phyloP scores from a whole-genome alignment of 2,113 vertebrate species.

The Pongo pygmaeus region DNA sequence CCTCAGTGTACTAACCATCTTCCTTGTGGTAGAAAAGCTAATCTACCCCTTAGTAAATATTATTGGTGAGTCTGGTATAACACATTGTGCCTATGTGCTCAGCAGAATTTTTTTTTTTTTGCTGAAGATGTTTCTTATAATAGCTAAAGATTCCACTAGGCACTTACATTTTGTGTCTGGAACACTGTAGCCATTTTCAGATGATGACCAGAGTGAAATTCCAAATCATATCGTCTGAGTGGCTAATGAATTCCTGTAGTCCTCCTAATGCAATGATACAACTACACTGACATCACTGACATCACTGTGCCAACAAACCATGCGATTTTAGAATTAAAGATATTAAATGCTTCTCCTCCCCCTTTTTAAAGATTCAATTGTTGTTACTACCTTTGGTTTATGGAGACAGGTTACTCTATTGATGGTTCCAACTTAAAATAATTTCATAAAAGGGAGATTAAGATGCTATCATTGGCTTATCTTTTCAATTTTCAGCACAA shows the following conservation, averaged over 20 bases:
- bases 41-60: background rate
- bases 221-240: constrained; percentile 22
- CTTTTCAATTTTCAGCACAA: background rate
- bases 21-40: background rate
- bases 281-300: background rate
- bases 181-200: constrained; percentile 48
- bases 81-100: background rate
- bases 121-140: background rate
- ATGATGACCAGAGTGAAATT: background rate
- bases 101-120: background rate
- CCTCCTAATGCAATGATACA: background rate
- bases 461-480: background rate
- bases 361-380: background rate
- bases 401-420: background rate
- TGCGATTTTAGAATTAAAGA: background rate
- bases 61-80: background rate
- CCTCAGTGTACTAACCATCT: background rate
- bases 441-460: constrained; percentile 41
- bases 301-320: background rate
- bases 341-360: background rate
- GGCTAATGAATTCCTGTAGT: constrained; percentile 25
- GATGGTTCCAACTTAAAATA: background rate
- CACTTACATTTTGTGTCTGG: constrained; percentile 32
- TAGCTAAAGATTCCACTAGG: background rate
- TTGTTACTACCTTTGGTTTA: background rate